Conservation (phyloP, 1,140 invertebrate genomes). For the Cecropterus lyciades region DNA sequence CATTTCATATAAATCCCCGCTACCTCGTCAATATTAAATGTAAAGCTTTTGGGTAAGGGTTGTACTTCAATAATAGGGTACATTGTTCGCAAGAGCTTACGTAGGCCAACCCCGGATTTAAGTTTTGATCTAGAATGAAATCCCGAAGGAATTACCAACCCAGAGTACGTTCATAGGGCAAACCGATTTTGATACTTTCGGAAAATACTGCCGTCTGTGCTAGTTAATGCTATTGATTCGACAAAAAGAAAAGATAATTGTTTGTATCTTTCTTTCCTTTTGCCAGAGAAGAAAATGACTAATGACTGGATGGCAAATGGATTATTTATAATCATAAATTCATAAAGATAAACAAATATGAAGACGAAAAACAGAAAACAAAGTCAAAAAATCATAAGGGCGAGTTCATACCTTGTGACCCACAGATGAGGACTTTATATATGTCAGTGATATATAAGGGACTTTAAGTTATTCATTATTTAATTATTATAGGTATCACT, state of each 20-base stretch:
- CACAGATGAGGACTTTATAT: no score
- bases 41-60: constrained; percentile 8
- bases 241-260: not conserved
- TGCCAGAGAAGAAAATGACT: no score
- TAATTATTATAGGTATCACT: no score
- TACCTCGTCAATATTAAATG: constrained; percentile 7
- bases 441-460: no score
- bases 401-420: no score
- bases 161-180: not conserved
- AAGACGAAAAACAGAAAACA: no score
- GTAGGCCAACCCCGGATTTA: not conserved
- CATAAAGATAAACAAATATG: no score
- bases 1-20: constrained; percentile 7
- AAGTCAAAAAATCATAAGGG: no score
- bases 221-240: not conserved
- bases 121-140: constrained; percentile 6
- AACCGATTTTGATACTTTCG: not conserved
- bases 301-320: no score
- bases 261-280: no score
- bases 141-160: constrained; percentile 1
- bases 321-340: no score
- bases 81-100: constrained; percentile 14
- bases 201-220: not conserved
- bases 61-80: constrained; percentile 14
- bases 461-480: no score